Evolutionary conservation across 1,140 invertebrate species (phyloP).

Genomic region (Camponotus pennsylvanicus): DNA sequence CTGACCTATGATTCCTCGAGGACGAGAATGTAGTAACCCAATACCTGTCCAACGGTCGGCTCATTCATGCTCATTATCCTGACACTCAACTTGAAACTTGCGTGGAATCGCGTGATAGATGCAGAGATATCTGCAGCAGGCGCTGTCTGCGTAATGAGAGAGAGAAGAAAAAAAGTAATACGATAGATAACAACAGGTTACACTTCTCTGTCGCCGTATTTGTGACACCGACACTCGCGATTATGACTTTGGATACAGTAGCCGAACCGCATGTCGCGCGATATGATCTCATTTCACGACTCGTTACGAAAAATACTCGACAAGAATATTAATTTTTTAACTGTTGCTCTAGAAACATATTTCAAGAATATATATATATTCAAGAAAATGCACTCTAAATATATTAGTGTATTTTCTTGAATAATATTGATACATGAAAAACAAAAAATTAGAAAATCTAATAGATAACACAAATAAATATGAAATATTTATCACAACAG

Average conservation of each 20-base stretch:
- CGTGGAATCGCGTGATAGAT: slow-evolving; percentile 20
- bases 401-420: neutral
- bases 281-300: neutral
- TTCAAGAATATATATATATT: neutral
- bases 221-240: neutral
- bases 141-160: neutral
- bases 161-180: slow-evolving; percentile 11
- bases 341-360: neutral
- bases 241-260: neutral
- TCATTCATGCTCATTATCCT: slow-evolving; percentile 68
- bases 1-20: slow-evolving; percentile 53
- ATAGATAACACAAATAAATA: neutral
- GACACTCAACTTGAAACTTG: slow-evolving; percentile 53
- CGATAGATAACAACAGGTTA: slow-evolving; percentile 30
- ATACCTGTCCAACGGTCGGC: slow-evolving; percentile 47
- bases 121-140: neutral
- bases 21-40: slow-evolving; percentile 33
- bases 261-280: neutral
- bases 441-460: neutral
- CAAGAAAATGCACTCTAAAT: too few species aligned
- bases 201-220: neutral
- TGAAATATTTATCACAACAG: slow-evolving; percentile 19
- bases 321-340: neutral
- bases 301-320: neutral
- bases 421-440: neutral